phyloP scores from a whole-genome alignment of 2,797 vertebrate genomes.

The Todus mexicanus region DNA sequence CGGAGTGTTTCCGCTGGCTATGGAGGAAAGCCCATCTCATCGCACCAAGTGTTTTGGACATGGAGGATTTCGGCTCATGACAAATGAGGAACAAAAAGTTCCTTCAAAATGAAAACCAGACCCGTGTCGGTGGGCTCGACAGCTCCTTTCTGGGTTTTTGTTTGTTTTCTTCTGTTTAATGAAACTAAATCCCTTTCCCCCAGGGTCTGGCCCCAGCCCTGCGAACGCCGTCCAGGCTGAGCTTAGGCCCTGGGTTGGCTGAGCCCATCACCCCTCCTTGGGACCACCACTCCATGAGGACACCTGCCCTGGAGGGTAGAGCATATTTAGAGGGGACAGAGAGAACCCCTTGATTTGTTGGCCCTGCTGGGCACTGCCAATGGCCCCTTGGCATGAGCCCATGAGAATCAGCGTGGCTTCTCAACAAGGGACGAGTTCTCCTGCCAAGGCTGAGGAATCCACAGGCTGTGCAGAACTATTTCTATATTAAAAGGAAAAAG shows the following conservation, averaged over 20 bases:
- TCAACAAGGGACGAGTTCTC: fast-evolving
- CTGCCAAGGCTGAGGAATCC: background rate
- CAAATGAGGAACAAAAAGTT: background rate
- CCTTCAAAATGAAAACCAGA: conserved; percentile 12
- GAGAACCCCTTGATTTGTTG: background rate
- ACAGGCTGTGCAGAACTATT: background rate
- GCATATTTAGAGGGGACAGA: fast-evolving
- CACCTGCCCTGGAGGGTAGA: background rate
- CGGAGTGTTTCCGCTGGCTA: background rate
- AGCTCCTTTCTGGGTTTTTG: background rate
- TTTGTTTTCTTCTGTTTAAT: too few relatives aligned
- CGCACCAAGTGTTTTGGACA: background rate
- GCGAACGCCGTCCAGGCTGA: background rate
- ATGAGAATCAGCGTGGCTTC: too few relatives aligned
- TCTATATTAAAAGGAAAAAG: background rate
- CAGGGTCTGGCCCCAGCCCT: background rate
- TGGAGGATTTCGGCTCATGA: background rate
- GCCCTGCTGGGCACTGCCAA: background rate
- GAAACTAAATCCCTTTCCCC: background rate
- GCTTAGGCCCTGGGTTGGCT: background rate
- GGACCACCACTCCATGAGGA: background rate
- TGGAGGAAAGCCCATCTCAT: background rate
- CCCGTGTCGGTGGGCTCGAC: background rate
- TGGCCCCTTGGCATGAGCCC: background rate
- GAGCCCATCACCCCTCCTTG: background rate